Conservation (phyloP, 2,113 vertebrate species). For the Crotalus viridis region DNA sequence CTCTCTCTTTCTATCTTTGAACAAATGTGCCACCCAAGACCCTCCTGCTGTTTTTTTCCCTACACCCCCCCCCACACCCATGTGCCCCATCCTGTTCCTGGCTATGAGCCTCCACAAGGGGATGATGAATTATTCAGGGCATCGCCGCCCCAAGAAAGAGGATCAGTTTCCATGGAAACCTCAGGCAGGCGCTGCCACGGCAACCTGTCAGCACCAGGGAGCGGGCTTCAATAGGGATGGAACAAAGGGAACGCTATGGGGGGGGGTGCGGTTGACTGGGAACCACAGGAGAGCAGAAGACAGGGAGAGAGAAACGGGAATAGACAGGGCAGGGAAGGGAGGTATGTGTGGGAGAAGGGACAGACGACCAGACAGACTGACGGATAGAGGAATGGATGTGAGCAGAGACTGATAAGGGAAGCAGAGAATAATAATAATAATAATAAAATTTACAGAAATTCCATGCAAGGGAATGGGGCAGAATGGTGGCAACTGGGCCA, state of each 20-base stretch:
- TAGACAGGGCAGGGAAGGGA: background rate
- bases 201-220: constrained; percentile 30
- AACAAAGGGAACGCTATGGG: constrained; percentile 4
- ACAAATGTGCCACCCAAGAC: background rate
- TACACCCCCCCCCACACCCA: background rate
- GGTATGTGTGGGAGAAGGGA: background rate
- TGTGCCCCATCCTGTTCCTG: background rate
- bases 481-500: background rate
- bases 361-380: background rate
- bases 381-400: background rate
- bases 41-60: background rate
- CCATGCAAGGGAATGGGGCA: background rate
- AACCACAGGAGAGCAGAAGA: background rate
- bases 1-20: background rate
- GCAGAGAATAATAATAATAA: background rate
- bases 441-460: background rate
- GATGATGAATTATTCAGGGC: constrained; percentile 45
- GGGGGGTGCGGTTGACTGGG: background rate
- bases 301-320: background rate
- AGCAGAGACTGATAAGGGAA: background rate
- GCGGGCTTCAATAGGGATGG: constrained; percentile 27
- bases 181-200: constrained; percentile 39
- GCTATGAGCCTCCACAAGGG: constrained; percentile 19
- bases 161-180: constrained; percentile 39
- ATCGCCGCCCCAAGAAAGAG: constrained; percentile 18